These are phyloP conservation scores for Leptogaster cylindrica DNA, from an alignment of 2,888 invertebrate species.

Conservation along the genomic window DNA sequence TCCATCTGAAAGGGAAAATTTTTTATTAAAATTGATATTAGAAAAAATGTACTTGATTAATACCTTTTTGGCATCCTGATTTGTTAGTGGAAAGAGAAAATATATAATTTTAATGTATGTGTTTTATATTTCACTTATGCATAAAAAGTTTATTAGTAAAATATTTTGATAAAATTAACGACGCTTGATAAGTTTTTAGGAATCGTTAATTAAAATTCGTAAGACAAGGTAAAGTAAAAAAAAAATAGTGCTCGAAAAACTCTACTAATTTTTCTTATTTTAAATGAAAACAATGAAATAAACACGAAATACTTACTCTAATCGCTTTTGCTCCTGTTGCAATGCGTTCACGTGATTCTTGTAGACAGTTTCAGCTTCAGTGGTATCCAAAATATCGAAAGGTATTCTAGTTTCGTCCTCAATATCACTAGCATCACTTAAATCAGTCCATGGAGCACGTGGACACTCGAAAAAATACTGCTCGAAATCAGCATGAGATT, in stretches of 20 bases:
- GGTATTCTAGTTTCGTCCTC: constrained; percentile 81
- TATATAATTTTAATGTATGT: background rate
- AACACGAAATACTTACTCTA: constrained; percentile 74
- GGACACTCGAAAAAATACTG: constrained; percentile 89
- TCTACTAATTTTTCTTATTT: no score
- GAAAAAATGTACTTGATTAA: background rate
- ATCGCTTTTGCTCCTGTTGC: constrained; percentile 88
- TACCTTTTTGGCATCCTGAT: constrained; percentile 66
- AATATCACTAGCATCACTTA: constrained; percentile 68
- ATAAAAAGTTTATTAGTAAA: background rate
- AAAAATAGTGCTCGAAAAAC: no score
- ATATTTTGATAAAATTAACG: background rate
- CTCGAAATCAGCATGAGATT: constrained; percentile 90
- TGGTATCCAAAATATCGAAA: constrained; percentile 87
- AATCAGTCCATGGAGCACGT: constrained; percentile 78
- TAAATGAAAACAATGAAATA: background rate
- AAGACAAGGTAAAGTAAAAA: no score
- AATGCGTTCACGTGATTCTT: constrained; percentile 89
- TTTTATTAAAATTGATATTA: background rate
- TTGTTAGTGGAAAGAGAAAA: constrained; percentile 1
- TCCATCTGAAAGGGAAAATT: constrained; percentile 70
- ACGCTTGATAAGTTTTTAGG: background rate
- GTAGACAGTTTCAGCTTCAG: constrained; percentile 91
- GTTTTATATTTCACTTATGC: no score
- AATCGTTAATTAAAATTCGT: no score